A percentile compares a stretch with the other conserved stretches of the same genome.
phyloP scores from a whole-genome alignment of 1,140 invertebrate genomes.

The Maconellicoccus hirsutus region DNA sequence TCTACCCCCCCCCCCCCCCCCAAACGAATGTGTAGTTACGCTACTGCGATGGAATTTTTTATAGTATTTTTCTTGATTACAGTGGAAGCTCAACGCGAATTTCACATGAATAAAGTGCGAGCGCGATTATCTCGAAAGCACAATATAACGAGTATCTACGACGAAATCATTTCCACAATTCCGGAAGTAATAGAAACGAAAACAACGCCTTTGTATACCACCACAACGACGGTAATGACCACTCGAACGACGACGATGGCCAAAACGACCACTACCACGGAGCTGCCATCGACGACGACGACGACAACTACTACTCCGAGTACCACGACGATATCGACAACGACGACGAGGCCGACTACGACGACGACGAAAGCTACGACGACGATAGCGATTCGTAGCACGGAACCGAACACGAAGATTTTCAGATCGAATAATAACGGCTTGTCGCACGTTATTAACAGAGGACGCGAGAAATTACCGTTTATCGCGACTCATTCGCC shows the following conservation, averaged over 20 bases:
- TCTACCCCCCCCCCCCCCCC: too few species aligned
- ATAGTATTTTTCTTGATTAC: too few species aligned
- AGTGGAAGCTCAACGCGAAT: slow-evolving; percentile 82
- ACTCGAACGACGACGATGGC: too few species aligned
- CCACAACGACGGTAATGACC: too few species aligned
- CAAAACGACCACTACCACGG: too few species aligned
- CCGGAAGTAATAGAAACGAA: neutral
- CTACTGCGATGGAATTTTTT: too few species aligned
- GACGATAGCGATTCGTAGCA: slow-evolving; percentile 36
- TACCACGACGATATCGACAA: slow-evolving; percentile 27
- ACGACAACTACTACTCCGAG: slow-evolving; percentile 31
- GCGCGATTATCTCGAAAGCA: slow-evolving; percentile 29
- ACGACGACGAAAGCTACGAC: slow-evolving; percentile 40
- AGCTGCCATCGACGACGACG: slow-evolving; percentile 30
- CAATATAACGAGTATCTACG: slow-evolving; percentile 34
- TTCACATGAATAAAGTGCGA: slow-evolving; percentile 54
- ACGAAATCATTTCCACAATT: slow-evolving; percentile 25
- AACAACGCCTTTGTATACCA: too few species aligned
- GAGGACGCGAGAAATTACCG: neutral
- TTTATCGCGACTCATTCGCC: neutral
- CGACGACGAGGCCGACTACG: slow-evolving; percentile 37
- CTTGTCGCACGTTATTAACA: neutral
- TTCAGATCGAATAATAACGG: neutral
- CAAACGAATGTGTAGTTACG: too few species aligned
- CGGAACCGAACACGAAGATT: neutral